These are phyloP conservation scores for Crotalus viridis DNA, from an alignment of 2,113 vertebrate genomes.

Conservation along the genomic window DNA sequence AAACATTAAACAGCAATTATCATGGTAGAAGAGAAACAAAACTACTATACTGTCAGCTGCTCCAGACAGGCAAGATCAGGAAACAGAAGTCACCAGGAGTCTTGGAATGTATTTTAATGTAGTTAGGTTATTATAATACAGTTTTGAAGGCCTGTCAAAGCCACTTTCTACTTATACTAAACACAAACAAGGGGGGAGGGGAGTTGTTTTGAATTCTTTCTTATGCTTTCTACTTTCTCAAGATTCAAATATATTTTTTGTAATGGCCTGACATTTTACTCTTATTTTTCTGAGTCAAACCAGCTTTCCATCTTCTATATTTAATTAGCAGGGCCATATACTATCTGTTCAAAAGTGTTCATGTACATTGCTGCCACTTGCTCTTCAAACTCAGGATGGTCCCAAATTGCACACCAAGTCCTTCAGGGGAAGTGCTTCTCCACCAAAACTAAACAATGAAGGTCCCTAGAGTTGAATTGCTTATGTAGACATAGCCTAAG, in stretches of 20 bases:
- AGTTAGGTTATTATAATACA: not conserved
- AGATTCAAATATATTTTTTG: not conserved
- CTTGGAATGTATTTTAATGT: not conserved
- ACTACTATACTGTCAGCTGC: not conserved
- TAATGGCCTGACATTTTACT: not conserved
- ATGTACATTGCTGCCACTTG: not conserved
- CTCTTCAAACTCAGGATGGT: not conserved
- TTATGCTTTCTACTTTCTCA: not conserved
- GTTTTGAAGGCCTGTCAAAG: not conserved
- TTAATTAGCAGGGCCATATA: not conserved
- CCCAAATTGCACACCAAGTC: not conserved
- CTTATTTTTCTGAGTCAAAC: not conserved
- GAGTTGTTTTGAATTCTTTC: not conserved
- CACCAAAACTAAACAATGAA: not conserved
- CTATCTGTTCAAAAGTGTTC: not conserved
- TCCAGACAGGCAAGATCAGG: not conserved
- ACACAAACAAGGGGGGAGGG: not conserved
- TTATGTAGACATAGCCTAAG: not conserved
- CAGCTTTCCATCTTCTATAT: not conserved
- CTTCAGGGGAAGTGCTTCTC: not conserved
- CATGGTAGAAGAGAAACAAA: not conserved
- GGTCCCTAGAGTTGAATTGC: not conserved
- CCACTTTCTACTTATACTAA: not conserved
- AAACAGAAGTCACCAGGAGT: not conserved
- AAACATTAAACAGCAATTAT: not conserved